phyloP scores from a whole-genome alignment of 2,888 invertebrate species.

The Oeneis ivallda region DNA sequence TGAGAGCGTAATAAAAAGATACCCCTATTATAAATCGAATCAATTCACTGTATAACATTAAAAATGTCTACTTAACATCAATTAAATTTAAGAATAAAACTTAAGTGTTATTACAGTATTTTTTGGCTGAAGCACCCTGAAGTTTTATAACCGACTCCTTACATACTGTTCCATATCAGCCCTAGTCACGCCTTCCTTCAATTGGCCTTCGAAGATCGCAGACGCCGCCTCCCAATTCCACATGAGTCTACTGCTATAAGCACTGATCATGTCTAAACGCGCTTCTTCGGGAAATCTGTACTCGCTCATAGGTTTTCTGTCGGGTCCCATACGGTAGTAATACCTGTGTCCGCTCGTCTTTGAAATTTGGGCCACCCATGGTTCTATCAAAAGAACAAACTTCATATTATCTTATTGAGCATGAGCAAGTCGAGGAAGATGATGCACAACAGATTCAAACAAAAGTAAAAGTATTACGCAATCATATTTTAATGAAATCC shows the following conservation, averaged over 20 bases:
- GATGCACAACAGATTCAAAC: neutral
- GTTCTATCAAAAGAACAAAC: constrained; percentile 50
- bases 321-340: constrained; percentile 58
- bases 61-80: constrained; percentile 4
- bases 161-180: constrained; percentile 62
- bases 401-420: neutral
- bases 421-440: neutral
- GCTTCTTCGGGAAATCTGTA: constrained; percentile 62
- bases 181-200: constrained; percentile 53
- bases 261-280: constrained; percentile 59
- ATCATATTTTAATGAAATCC: too few relatives aligned
- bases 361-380: constrained; percentile 72
- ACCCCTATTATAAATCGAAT: neutral
- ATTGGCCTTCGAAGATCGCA: constrained; percentile 59
- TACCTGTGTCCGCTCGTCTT: constrained; percentile 64
- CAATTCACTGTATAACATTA: neutral
- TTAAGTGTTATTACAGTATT: neutral
- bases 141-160: constrained; percentile 44
- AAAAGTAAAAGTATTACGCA: too few relatives aligned
- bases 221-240: constrained; percentile 71
- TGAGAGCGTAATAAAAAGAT: neutral
- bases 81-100: neutral
- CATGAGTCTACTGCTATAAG: constrained; percentile 56
- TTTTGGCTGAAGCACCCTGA: neutral
- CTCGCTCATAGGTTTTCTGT: constrained; percentile 59